Evolutionary conservation across 2,888 invertebrate genomes (phyloP).

Genomic region (Drosophila mettleri): DNA sequence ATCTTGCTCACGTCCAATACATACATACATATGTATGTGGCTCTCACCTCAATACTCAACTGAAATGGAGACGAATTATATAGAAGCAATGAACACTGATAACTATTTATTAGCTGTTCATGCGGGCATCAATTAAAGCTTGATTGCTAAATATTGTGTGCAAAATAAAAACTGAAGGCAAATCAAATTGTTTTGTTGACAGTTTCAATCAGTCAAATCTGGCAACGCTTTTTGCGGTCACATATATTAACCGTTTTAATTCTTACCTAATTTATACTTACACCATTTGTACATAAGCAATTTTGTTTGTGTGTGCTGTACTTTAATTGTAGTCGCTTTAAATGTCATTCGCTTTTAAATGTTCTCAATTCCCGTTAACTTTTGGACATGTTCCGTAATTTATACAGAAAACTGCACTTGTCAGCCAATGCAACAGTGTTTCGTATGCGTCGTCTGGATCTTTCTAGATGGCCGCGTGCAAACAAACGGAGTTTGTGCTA

Average conservation of each 20-base stretch:
- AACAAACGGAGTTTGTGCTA: conserved; percentile 16
- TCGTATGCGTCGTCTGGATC: conserved; percentile 20
- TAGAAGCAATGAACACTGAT: conserved; percentile 27
- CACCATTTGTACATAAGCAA: not conserved
- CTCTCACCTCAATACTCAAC: conserved; percentile 24
- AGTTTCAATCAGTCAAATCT: conserved; percentile 16
- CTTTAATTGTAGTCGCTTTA: conserved; percentile 20
- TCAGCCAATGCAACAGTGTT: conserved; percentile 11
- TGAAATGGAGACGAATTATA: conserved; percentile 36
- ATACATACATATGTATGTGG: conserved; percentile 14
- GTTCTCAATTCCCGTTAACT: conserved; percentile 20
- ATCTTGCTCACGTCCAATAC: conserved; percentile 41
- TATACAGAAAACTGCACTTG: conserved; percentile 26
- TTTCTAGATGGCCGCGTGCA: conserved; percentile 38
- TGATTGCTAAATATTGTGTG: conserved; percentile 29
- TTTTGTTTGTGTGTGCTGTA: conserved; percentile 2
- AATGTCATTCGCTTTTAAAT: conserved; percentile 27
- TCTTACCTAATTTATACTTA: not conserved
- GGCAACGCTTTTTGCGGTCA: conserved; percentile 38
- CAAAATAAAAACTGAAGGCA: conserved; percentile 13
- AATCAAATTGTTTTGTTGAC: conserved; percentile 34
- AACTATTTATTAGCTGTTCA: conserved; percentile 38
- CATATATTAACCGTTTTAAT: conserved; percentile 14
- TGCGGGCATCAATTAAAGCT: conserved; percentile 27
- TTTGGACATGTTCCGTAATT: conserved; percentile 18